Evolutionary conservation across 2,888 invertebrate species (phyloP).

Genomic region (Unio delphinus): DNA sequence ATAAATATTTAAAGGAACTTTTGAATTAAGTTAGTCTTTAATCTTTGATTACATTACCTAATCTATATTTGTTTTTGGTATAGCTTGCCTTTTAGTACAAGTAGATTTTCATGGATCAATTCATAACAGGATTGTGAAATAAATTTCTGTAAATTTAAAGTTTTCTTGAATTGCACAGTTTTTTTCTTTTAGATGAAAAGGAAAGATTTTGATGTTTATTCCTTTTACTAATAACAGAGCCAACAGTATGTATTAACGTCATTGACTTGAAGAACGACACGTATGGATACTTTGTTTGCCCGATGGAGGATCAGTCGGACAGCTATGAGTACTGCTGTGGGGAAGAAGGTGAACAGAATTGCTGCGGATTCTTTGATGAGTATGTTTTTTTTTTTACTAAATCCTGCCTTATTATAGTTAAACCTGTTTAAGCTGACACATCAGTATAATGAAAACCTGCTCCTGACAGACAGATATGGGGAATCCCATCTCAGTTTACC

Average conservation of each 20-base stretch:
- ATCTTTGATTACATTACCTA: too few relatives aligned
- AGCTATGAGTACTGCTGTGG: constrained; percentile 31
- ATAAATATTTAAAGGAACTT: too few relatives aligned
- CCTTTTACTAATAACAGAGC: constrained; percentile 16
- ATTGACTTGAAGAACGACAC: constrained; percentile 21
- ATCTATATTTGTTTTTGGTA: too few relatives aligned
- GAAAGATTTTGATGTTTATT: too few relatives aligned
- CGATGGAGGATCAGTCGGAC: constrained; percentile 18
- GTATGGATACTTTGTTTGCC: constrained; percentile 34
- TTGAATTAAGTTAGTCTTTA: too few relatives aligned
- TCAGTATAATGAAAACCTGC: too few relatives aligned
- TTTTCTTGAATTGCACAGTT: background rate
- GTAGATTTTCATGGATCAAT: too few relatives aligned
- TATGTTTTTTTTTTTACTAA: constrained; percentile 2
- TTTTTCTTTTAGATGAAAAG: background rate
- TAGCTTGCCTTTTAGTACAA: too few relatives aligned
- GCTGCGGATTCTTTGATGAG: constrained; percentile 25
- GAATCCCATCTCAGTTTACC: too few relatives aligned
- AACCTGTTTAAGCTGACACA: too few relatives aligned
- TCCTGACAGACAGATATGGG: too few relatives aligned
- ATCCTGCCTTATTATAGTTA: too few relatives aligned
- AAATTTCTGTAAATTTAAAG: background rate
- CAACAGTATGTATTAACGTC: constrained; percentile 24
- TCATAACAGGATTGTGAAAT: background rate
- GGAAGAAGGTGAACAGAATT: constrained; percentile 20